Base-by-base conservation (phyloP, 2,888 invertebrate species). In the Sphinx pinastri region DNA sequence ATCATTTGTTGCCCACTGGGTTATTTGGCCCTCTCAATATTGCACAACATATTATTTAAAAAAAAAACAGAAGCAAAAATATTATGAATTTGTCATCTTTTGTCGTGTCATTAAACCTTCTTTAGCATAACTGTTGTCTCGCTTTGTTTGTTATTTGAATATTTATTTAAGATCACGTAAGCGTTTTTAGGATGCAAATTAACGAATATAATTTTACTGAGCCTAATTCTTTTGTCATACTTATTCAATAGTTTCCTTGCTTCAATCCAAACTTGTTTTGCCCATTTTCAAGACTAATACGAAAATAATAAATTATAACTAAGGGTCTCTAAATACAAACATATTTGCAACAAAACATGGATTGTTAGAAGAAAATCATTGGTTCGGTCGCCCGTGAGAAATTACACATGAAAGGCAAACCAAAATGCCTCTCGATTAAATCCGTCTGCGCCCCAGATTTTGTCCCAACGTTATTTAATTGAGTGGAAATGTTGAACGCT, bases 381-480 rank as follows among this genome's bases (percentile, higher is more conserved):
- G 80, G 77, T 73, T 75, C 75, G 79, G 80, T 76, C 75, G 72
- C 78, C 82, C 79, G 81, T 81, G 80, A 84, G 85, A 86, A 87
- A 86, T 87, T 87, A 88, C 88, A 88, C 86, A 88, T 87, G 85
- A 88, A 88, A 86, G 85, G 81, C 81, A 81, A 83, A 81, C 83
- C 85, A 76, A 84, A 88, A 88, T 87, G 85, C 88, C 87, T 88
- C 85, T 82, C 86, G 88, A 90, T 89, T 90, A 89, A 89, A 89
- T 89, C 88, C 83, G 83, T 81, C 85, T 85, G 82, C 81, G 78
- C 84, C 84, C 84, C 81, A 83, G 82, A 85, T 88, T 89, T 90
- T 88, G 81, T 87, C 81, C 86, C 88, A 88, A 88, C 88, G 80
- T 84, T 81, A 85, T 87, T 88, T 88, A 90, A 90, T 91, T 88